These are phyloP conservation scores for Macroteleia sp. DNA, from an alignment of 2,888 invertebrate genomes.

Conservation along the genomic window DNA sequence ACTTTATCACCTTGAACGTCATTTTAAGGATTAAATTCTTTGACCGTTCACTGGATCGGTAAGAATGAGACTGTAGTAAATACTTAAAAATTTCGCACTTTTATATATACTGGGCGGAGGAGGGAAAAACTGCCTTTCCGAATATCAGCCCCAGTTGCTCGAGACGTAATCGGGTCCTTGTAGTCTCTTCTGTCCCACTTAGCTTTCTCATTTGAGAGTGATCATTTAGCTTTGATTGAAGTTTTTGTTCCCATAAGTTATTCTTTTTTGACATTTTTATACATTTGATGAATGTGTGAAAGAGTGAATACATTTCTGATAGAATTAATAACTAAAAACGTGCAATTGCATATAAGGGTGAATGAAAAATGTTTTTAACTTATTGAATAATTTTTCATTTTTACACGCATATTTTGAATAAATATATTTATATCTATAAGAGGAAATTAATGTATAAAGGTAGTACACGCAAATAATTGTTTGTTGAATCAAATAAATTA, in stretches of 20 bases:
- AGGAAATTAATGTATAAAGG: no score
- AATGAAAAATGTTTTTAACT: no score
- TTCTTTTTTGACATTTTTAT: slow-evolving; percentile 25
- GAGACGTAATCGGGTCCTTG: slow-evolving; percentile 58
- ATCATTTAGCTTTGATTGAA: slow-evolving; percentile 56
- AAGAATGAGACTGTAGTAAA: slow-evolving; percentile 54
- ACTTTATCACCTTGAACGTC: slow-evolving; percentile 52
- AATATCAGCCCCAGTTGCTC: slow-evolving; percentile 52
- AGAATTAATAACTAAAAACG: no score
- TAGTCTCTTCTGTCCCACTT: slow-evolving; percentile 48
- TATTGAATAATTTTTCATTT: no score
- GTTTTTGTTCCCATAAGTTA: slow-evolving; percentile 48
- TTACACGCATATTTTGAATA: no score
- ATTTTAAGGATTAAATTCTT: slow-evolving; percentile 49
- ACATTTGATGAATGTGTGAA: not conserved
- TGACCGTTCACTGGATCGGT: slow-evolving; percentile 50
- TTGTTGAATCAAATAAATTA: no score
- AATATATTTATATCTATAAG: no score
- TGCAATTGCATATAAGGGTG: no score
- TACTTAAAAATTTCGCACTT: slow-evolving; percentile 51
- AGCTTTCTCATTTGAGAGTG: slow-evolving; percentile 50
- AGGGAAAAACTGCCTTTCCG: slow-evolving; percentile 47
- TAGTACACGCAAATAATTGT: no score
- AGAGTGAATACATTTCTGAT: no score
- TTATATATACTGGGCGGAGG: slow-evolving; percentile 42